Evolutionary conservation across 2,888 invertebrate genomes (phyloP), one percentile per base, ranked within the genome.

Genomic region (Tetramorium bicarinatum): DNA sequence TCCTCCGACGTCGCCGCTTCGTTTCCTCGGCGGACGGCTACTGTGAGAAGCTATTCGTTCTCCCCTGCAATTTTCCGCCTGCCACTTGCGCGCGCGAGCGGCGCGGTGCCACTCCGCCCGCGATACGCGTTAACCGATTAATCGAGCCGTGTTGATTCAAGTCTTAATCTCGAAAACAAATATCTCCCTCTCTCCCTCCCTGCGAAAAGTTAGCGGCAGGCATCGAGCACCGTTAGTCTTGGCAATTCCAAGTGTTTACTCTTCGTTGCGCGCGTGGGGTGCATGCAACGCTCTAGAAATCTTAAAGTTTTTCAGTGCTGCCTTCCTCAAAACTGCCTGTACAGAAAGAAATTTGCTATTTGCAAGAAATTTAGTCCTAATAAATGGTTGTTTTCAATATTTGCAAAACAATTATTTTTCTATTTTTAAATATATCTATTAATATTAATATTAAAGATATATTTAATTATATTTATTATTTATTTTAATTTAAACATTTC

Each of bases 11-110:
- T 38, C 21, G 75, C 34, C 49, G 52, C 62, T 72, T 82, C 71
- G 41, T 72, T 83, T 81, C 54, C 56, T 56, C 83, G n/a, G 25
- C 64, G 41, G 8, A 59, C 71, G 62, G 87, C 89, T 90, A 85
- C 89, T 85, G 90, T 83, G 85, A 88, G 86, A 86, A 88, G 84
- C 82, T 85, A 89, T 87, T 84, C 74, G 67, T 61, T 85, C 72
- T 84, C 56, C 81, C 83, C 87, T 85, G 83, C 85, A 85, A 87
- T 83, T 85, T 87, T 21, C 59, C 85, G 56, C 66, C 52, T 44
- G 62, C 75, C 74, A 84, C 83, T 88, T 88, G 87, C 83, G 84
- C 72, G 52, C 29, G 29, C 29, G n/a, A n/a, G 29, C 47, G 49
- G 47, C 75, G 34, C 75, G 11, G 47, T 29, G 59, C 38, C 59